Conservation (phyloP, 2,113 vertebrate species). For the Indicator maculatus region DNA sequence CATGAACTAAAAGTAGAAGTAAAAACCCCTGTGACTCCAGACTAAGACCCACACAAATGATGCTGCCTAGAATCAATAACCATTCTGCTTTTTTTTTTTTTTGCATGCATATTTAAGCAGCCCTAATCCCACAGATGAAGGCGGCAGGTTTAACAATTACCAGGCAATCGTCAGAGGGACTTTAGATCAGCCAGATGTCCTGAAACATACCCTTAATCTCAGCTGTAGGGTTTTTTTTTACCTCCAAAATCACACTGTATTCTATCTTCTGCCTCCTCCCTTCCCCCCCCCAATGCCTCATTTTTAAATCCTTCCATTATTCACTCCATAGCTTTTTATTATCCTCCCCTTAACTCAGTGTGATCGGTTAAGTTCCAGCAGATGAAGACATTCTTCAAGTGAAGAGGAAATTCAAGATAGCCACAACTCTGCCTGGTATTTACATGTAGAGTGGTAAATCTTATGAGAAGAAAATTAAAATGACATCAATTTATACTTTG, state of each 20-base stretch:
- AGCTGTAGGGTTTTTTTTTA: neutral
- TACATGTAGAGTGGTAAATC: constrained; percentile 65
- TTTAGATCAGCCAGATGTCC: constrained; percentile 55
- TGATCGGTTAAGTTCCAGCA: constrained; percentile 60
- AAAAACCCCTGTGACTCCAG: neutral
- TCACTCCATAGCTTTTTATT: constrained; percentile 64
- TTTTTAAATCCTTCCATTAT: constrained; percentile 61
- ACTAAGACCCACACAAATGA: neutral
- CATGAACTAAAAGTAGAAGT: neutral
- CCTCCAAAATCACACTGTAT: neutral
- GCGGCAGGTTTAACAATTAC: constrained; percentile 15
- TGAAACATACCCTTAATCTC: constrained; percentile 46
- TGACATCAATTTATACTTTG: constrained; percentile 46
- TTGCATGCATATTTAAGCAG: constrained; percentile 23
- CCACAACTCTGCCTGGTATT: constrained; percentile 44
- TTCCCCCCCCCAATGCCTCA: neutral
- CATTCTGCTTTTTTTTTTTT: neutral
- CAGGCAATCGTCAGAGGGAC: neutral
- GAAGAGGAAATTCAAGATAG: constrained; percentile 38
- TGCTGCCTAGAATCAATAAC: constrained; percentile 8
- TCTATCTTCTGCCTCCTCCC: neutral
- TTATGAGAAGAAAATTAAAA: constrained; percentile 66
- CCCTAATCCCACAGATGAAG: constrained; percentile 8
- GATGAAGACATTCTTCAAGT: constrained; percentile 33
- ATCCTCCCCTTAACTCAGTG: constrained; percentile 49